Percentiles rank a stretch among this genome's conserved stretches.
phyloP scores from a whole-genome alignment of 2,113 vertebrate genomes.

The Serilophus lunatus region DNA sequence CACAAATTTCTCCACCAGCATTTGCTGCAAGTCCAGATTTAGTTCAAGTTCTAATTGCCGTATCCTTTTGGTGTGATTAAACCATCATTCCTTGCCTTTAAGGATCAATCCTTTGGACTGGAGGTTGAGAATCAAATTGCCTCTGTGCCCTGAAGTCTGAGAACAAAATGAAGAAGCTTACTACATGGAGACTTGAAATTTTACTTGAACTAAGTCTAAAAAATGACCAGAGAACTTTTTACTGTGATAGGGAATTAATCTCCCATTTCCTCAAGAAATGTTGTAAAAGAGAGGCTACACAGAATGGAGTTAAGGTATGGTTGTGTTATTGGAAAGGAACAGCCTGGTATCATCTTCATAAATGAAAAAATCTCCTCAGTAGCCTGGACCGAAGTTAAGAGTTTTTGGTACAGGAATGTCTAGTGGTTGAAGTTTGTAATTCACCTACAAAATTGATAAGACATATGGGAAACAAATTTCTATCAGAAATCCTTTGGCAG shows the following conservation, averaged over 20 bases:
- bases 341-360: background rate
- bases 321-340: background rate
- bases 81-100: constrained; percentile 64
- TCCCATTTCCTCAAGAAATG: background rate
- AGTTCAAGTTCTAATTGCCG: constrained; percentile 54
- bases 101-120: constrained; percentile 42
- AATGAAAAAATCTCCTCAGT: background rate
- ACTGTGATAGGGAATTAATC: constrained; percentile 34
- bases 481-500: background rate
- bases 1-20: background rate
- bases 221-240: constrained; percentile 48
- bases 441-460: background rate
- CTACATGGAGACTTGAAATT: constrained; percentile 23
- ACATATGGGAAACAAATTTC: background rate
- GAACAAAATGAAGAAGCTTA: constrained; percentile 64
- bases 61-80: constrained; percentile 65
- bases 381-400: background rate
- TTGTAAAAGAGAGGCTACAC: background rate
- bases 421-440: background rate
- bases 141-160: constrained; percentile 53
- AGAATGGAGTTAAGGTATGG: background rate
- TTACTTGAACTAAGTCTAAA: constrained; percentile 37
- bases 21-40: constrained; percentile 47
- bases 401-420: background rate
- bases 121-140: constrained; percentile 61